Evolutionary conservation across 1,140 invertebrate species (phyloP).

Genomic region (Drosophila kikkawai): DNA sequence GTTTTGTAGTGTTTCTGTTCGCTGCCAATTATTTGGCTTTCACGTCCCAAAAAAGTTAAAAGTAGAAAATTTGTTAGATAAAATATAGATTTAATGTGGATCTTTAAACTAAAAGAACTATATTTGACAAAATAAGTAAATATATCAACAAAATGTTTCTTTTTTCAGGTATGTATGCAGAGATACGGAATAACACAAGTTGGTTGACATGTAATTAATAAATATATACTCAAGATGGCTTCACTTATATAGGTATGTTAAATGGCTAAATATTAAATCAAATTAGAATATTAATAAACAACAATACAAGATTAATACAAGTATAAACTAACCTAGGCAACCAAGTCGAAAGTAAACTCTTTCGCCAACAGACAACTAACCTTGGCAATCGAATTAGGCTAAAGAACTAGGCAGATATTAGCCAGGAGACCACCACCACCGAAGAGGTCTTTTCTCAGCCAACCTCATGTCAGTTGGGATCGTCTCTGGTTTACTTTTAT

Average conservation of each 20-base stretch:
- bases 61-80: too few species aligned
- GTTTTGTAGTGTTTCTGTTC: too few species aligned
- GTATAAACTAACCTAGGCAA: constrained; percentile 21
- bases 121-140: neutral
- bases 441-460: neutral
- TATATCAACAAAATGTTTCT: neutral
- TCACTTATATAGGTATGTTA: constrained; percentile 54
- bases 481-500: constrained; percentile 60
- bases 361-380: constrained; percentile 53
- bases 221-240: constrained; percentile 46
- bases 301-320: neutral
- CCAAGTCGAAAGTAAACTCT: constrained; percentile 13
- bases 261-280: neutral
- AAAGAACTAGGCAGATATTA: constrained; percentile 43
- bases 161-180: constrained; percentile 49
- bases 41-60: too few species aligned
- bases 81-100: too few species aligned
- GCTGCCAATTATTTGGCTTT: too few species aligned
- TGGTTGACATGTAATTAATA: neutral
- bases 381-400: constrained; percentile 73
- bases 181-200: neutral
- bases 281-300: neutral
- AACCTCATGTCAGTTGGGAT: constrained; percentile 20
- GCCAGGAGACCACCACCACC: constrained; percentile 24
- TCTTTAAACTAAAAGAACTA: too few species aligned